phyloP scores from a whole-genome alignment of 2,888 invertebrate genomes.

The Drosophila mercatorum region DNA sequence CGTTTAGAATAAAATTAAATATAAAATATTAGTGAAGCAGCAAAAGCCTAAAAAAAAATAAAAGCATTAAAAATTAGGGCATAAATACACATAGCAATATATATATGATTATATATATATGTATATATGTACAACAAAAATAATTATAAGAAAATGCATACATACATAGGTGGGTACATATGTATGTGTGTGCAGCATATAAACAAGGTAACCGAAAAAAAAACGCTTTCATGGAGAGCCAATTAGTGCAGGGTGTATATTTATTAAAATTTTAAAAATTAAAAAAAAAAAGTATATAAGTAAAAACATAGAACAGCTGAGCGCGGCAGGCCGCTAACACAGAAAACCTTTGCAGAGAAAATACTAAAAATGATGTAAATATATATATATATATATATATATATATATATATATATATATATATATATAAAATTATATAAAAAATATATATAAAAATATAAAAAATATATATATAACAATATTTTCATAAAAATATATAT shows the following conservation, averaged over 20 bases:
- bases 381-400: background rate
- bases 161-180: constrained; percentile 9
- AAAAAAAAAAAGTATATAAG: constrained; percentile 13
- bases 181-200: constrained; percentile 11
- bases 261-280: constrained; percentile 56
- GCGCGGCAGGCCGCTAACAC: constrained; percentile 31
- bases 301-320: constrained; percentile 34
- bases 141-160: background rate
- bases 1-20: background rate
- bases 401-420: background rate
- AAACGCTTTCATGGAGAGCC: constrained; percentile 55
- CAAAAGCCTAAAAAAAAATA: constrained; percentile 13
- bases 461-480: no score
- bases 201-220: constrained; percentile 22
- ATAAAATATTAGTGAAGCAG: constrained; percentile 42
- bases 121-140: constrained; percentile 15
- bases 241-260: constrained; percentile 71
- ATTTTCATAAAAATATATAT: no score
- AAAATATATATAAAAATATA: no score
- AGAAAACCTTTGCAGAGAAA: constrained; percentile 37
- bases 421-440: background rate
- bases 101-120: constrained; percentile 5
- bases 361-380: no score
- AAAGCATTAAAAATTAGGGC: constrained; percentile 42
- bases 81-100: constrained; percentile 21